These are phyloP conservation scores for Cladopsammia gracilis DNA, from an alignment of 64 coral and sea anemone species.

Conservation along the genomic window DNA sequence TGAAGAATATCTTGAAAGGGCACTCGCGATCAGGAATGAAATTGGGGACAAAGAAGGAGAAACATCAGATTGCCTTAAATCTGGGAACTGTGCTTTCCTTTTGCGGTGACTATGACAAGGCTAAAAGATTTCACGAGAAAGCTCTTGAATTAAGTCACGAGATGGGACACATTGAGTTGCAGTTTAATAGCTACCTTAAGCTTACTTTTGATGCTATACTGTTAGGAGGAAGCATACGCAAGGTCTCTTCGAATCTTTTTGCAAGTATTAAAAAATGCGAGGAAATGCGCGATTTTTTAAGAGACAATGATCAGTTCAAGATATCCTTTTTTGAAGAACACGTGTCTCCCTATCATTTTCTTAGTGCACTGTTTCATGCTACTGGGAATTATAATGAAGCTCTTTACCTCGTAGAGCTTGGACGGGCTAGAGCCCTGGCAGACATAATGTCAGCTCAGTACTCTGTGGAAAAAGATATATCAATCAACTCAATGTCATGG, in stretches of 20 bases:
- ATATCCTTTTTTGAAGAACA: neutral
- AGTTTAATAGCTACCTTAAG: neutral
- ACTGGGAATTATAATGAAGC: neutral
- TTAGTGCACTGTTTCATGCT: neutral
- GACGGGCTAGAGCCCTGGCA: neutral
- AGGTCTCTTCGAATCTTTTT: neutral
- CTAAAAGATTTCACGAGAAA: neutral
- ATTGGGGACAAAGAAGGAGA: too few relatives aligned
- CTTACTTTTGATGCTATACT: neutral
- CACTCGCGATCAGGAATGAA: too few relatives aligned
- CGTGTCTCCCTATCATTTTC: neutral
- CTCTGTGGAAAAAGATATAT: neutral
- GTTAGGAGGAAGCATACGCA: neutral
- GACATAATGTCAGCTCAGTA: neutral
- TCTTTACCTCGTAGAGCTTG: neutral
- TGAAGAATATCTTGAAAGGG: too few relatives aligned
- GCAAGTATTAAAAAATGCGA: neutral
- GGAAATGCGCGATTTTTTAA: neutral
- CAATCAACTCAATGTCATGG: neutral
- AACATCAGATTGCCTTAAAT: too few relatives aligned
- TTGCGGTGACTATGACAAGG: too few relatives aligned
- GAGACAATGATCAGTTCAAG: neutral
- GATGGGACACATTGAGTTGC: neutral
- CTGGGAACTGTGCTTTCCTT: too few relatives aligned
- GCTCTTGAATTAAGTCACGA: neutral